A percentile compares a stretch with the other conserved stretches of the same genome.
These are phyloP conservation scores for Tetramorium parvispinum DNA, from an alignment of 1,140 invertebrate genomes.

Conservation along the genomic window DNA sequence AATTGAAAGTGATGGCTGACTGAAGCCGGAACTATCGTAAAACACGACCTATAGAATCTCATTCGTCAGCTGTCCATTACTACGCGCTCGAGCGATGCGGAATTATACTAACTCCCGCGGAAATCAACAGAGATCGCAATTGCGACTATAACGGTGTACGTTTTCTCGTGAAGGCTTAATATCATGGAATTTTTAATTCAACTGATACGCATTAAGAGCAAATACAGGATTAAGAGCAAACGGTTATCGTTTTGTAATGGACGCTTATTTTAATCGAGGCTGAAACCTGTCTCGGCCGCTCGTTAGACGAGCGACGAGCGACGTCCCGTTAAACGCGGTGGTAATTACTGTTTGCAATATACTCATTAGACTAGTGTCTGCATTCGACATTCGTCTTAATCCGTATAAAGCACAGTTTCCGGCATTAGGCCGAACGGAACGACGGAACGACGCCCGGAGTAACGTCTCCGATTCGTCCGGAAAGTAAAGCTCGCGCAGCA, in stretches of 20 bases:
- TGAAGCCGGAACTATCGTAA: neutral
- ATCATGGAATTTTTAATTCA: conserved; percentile 2
- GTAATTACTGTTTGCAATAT: conserved; percentile 17
- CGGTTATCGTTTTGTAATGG: conserved; percentile 36
- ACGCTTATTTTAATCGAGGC: neutral
- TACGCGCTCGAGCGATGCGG: neutral
- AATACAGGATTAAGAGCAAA: conserved; percentile 32
- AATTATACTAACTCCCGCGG: conserved; percentile 31
- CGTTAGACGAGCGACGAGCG: neutral
- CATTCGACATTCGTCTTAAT: neutral
- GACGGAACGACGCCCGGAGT: too few relatives aligned
- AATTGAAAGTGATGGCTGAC: conserved; percentile 21
- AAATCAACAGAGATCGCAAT: conserved; percentile 5
- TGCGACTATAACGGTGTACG: conserved; percentile 5
- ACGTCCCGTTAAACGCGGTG: conserved; percentile 25
- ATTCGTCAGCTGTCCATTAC: conserved; percentile 34
- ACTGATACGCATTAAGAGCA: conserved; percentile 16
- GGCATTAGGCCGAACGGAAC: neutral
- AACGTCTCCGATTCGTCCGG: neutral
- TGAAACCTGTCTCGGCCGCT: neutral
- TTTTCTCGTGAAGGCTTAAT: neutral
- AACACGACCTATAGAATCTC: neutral
- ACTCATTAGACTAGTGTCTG: neutral
- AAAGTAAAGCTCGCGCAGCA: conserved; percentile 51
- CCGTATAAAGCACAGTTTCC: neutral